Conservation (phyloP, 2,888 invertebrate genomes). For the Oxyscelio sp. region DNA sequence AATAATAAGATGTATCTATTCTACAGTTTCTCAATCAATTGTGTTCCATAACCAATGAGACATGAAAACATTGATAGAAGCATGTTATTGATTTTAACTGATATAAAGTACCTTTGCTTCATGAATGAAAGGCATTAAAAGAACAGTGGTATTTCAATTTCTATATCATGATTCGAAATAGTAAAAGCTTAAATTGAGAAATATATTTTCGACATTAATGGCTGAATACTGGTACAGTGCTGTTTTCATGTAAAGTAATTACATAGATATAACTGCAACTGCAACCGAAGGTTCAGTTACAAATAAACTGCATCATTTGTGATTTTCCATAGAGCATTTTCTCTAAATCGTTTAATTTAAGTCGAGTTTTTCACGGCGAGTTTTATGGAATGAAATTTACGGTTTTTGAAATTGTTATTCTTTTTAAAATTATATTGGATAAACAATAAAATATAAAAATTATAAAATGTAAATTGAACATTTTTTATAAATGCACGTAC, state of each 20-base stretch:
- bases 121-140: slow-evolving; percentile 31
- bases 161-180: slow-evolving; percentile 41
- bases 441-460: too few relatives aligned
- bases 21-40: too few relatives aligned
- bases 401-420: too few relatives aligned
- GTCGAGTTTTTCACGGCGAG: too few relatives aligned
- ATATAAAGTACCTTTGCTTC: slow-evolving; percentile 20
- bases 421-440: too few relatives aligned
- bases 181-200: slow-evolving; percentile 32
- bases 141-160: slow-evolving; percentile 32
- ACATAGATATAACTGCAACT: slow-evolving; percentile 8
- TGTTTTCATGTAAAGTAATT: slow-evolving; percentile 42
- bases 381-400: too few relatives aligned
- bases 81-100: slow-evolving; percentile 19
- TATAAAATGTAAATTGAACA: too few relatives aligned
- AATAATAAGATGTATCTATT: too few relatives aligned
- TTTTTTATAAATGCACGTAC: too few relatives aligned
- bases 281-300: slow-evolving; percentile 47
- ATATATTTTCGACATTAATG: slow-evolving; percentile 38
- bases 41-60: slow-evolving; percentile 13
- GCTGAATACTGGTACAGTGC: slow-evolving; percentile 44
- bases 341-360: too few relatives aligned
- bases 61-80: slow-evolving; percentile 24
- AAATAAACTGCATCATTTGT: too few relatives aligned
- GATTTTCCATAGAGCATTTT: too few relatives aligned